phyloP scores from a whole-genome alignment of 1,140 invertebrate genomes.

The Papilio machaon region DNA sequence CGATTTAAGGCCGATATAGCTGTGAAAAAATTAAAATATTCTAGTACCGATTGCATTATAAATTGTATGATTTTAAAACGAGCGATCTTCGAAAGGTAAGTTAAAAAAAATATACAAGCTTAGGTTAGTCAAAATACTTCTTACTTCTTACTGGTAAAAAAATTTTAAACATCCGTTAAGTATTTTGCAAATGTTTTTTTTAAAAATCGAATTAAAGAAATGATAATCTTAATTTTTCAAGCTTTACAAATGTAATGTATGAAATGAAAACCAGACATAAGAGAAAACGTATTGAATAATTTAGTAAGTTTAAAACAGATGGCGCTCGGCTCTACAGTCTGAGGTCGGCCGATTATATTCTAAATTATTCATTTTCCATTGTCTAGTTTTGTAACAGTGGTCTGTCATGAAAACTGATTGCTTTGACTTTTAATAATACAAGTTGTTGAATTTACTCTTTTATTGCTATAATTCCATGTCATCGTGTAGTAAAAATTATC shows the following conservation, averaged over 20 bases:
- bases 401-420: neutral
- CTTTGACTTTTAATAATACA: neutral
- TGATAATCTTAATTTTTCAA: neutral
- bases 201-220: too few species aligned
- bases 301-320: slow-evolving; percentile 3
- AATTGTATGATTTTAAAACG: neutral
- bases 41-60: neutral
- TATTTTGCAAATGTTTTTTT: neutral
- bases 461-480: neutral
- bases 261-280: neutral
- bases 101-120: neutral
- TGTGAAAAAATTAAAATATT: neutral
- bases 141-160: neutral
- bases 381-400: slow-evolving; percentile 3
- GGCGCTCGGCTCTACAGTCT: neutral
- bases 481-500: neutral
- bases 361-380: slow-evolving; percentile 24
- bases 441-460: neutral
- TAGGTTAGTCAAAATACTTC: neutral
- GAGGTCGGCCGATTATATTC: neutral
- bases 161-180: neutral
- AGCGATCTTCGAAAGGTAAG: neutral
- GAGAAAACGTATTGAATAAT: neutral
- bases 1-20: neutral
- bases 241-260: neutral